A percentile compares a stretch with the other conserved stretches of the same genome.
Conservation (phyloP, 2,113 vertebrate genomes). For the Hypocryptadius cinnamomeus region DNA sequence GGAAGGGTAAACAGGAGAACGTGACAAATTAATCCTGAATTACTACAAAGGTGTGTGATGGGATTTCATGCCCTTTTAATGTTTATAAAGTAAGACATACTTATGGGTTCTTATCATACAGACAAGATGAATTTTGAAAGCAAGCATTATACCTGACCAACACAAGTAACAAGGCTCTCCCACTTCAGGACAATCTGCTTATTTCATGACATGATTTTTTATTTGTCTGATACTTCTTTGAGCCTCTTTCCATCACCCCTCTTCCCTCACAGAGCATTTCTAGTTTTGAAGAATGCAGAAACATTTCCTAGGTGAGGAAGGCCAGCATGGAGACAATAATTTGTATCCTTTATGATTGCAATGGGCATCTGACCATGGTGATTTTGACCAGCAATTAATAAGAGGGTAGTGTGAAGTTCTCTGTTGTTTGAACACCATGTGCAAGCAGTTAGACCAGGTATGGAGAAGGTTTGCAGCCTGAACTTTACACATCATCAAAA, state of each 20-base stretch:
- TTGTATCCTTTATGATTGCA: background rate
- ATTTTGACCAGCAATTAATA: background rate
- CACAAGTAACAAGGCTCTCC: background rate
- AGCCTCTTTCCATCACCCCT: background rate
- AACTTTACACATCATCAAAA: background rate
- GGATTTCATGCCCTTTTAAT: background rate
- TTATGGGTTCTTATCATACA: background rate
- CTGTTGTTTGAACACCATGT: background rate
- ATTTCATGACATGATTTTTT: background rate
- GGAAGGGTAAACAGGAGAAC: background rate
- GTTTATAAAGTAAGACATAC: background rate
- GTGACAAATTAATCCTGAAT: background rate
- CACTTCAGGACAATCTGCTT: background rate
- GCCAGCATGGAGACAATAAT: background rate
- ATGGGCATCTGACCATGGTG: background rate
- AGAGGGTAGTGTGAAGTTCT: rapidly evolving
- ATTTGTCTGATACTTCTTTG: background rate
- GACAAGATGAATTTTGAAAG: background rate
- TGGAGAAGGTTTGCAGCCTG: background rate
- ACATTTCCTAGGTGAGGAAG: background rate
- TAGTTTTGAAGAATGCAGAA: background rate
- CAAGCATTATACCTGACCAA: background rate
- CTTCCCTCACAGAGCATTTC: background rate
- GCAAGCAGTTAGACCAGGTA: background rate
- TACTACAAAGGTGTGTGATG: background rate